phyloP scores from a whole-genome alignment of 2,888 invertebrate genomes.

The Orchesellides sinensis region DNA sequence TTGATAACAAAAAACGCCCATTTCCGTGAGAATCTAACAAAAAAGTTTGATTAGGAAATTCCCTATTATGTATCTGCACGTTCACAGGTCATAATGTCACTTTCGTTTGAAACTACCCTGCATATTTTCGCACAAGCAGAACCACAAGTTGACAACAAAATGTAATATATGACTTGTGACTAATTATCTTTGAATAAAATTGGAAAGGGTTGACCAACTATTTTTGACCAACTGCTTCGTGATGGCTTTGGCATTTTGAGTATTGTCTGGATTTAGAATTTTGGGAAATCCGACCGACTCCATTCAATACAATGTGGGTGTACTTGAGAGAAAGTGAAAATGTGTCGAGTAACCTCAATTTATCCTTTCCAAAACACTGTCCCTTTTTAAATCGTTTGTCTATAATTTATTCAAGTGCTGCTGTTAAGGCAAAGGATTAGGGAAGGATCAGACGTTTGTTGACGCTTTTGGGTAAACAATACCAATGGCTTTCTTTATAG shows the following conservation, averaged over 20 bases:
- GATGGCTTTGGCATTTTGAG: neutral
- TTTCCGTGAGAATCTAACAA: conserved; percentile 56
- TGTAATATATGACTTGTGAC: neutral
- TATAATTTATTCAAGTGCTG: too few species aligned
- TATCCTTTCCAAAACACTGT: neutral
- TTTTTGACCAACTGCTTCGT: neutral
- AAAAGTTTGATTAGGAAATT: conserved; percentile 33
- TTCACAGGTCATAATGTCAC: conserved; percentile 51
- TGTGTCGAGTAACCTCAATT: conserved; percentile 38
- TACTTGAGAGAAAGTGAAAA: conserved; percentile 50
- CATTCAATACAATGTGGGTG: neutral
- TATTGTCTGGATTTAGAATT: conserved; percentile 41
- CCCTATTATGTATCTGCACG: neutral
- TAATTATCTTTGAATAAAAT: conserved; percentile 33
- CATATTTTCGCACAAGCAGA: neutral
- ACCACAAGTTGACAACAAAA: neutral
- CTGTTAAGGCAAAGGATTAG: neutral
- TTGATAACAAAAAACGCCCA: conserved; percentile 44
- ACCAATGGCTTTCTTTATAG: conserved; percentile 5
- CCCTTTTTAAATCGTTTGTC: neutral
- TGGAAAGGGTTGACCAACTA: conserved; percentile 25
- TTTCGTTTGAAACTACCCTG: conserved; percentile 41
- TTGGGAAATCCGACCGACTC: neutral
- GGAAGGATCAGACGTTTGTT: too few species aligned
- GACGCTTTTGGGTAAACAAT: conserved; percentile 22